Evolutionary conservation across 2,113 vertebrate genomes (phyloP), one percentile per base, ranked within the genome.

Genomic region (Limanda limanda): DNA sequence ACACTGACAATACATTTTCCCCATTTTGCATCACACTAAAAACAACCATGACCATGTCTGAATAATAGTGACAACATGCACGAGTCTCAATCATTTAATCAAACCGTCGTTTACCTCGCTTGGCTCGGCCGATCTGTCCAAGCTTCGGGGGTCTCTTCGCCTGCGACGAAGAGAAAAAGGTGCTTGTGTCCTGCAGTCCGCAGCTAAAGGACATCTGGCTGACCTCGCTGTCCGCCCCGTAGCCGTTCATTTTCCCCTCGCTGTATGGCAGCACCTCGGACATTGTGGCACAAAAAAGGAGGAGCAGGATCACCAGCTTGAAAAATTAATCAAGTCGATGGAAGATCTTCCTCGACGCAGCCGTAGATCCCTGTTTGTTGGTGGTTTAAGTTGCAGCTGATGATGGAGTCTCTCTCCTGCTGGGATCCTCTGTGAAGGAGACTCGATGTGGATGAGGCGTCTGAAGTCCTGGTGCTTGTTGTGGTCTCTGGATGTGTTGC

Each of bases 181-280:
- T 94, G 95, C 94, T 97, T 88, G 96, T 97, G 93, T 98, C 97
- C 94, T 98, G 97, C 86, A 99, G 96, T 91, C 97, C 97, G 94
- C 97, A 98, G 94, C 97, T 97, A 95, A 98, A 98, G 92, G 97
- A 97, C 93, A 98, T 96, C 88, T 98, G 97, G 68, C 94, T 95
- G 89, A 97, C 96, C 90, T 99, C 97, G 83, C 95, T 94, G 92
- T 98, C 97, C 75, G 95, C 92, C 88, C 97, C 96, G 86, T 97
- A 99, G 92, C 96, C 96, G 92, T 88, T 97, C 97, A 99, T 97
- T 91, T 99, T 98, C 84, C 97, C 96, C 93, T 99, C 97, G 93
- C 94, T 95, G 94, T 98, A 99, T 86, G 97, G 97, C 93, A 99
- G 93, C 84, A 99, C 96, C 91, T 99, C 97, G 87, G 97, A 99